phyloP scores from a whole-genome alignment of 2,113 vertebrate species.

The Platysteira castanea region DNA sequence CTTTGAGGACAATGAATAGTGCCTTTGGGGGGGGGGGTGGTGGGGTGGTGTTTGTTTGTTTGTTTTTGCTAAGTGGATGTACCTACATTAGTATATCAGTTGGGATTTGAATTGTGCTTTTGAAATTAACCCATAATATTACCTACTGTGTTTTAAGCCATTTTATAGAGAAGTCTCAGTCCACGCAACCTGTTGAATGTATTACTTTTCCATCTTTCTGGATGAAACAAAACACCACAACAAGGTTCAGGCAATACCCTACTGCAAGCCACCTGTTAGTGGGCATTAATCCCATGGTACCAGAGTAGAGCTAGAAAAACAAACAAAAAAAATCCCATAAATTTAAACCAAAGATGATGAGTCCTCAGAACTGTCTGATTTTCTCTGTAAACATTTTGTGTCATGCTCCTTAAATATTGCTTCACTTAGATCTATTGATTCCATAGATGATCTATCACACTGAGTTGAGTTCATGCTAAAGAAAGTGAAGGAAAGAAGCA shows the following conservation, averaged over 20 bases:
- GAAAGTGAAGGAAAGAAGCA: neutral
- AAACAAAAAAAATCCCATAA: fast-evolving
- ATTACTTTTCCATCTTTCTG: neutral
- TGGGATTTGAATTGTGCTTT: neutral
- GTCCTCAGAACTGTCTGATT: neutral
- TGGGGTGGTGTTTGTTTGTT: neutral
- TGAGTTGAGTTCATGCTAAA: neutral
- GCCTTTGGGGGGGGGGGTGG: too few relatives aligned
- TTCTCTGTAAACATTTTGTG: neutral
- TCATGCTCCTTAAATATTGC: neutral
- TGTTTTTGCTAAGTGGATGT: neutral
- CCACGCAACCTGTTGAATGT: neutral
- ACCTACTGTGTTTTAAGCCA: neutral
- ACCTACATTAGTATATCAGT: neutral
- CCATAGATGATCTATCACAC: neutral
- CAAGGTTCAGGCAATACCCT: neutral
- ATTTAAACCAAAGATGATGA: neutral
- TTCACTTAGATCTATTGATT: neutral
- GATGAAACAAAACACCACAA: neutral
- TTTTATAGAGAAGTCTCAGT: neutral
- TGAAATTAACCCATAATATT: neutral
- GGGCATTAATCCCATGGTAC: neutral
- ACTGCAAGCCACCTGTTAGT: neutral
- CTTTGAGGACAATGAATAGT: neutral
- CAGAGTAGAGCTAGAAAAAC: neutral